A percentile compares a stretch with the other conserved stretches of the same genome.
These are phyloP conservation scores for Cheilosia soror DNA, from an alignment of 2,888 invertebrate genomes.

Conservation along the genomic window DNA sequence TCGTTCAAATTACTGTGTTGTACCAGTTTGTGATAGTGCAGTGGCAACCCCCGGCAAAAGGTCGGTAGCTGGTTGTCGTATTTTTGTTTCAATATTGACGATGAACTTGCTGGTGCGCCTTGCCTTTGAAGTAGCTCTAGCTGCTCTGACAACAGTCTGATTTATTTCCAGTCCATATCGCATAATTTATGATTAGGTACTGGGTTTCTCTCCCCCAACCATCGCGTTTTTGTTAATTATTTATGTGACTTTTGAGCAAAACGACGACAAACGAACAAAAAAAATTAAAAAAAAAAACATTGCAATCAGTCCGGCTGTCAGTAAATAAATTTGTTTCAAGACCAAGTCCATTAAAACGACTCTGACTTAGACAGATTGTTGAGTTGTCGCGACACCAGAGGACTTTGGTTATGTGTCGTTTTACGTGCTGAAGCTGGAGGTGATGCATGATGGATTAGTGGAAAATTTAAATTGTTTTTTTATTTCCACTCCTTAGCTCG, in stretches of 20 bases:
- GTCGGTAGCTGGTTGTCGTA: slow-evolving; percentile 4
- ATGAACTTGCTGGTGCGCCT: neutral
- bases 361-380: neutral
- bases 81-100: neutral
- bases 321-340: slow-evolving; percentile 48
- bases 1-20: slow-evolving; percentile 25
- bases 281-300: neutral
- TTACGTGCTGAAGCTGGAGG: slow-evolving; percentile 14
- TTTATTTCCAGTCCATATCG: slow-evolving; percentile 26
- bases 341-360: slow-evolving; percentile 35
- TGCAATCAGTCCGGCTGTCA: slow-evolving; percentile 33
- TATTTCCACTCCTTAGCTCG: slow-evolving; percentile 7
- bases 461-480: slow-evolving; percentile 6
- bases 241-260: slow-evolving; percentile 26
- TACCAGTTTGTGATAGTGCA: slow-evolving; percentile 7
- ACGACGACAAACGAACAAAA: neutral
- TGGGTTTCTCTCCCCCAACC: slow-evolving; percentile 21
- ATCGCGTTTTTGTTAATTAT: slow-evolving; percentile 31
- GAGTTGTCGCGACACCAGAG: slow-evolving; percentile 23
- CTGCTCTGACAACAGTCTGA: slow-evolving; percentile 23
- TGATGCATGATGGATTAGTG: slow-evolving; percentile 41
- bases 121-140: slow-evolving; percentile 17
- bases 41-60: slow-evolving; percentile 34
- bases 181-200: slow-evolving; percentile 24
- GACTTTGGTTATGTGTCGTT: slow-evolving; percentile 4